A percentile compares a stretch with the other conserved stretches of the same genome.
Conservation (phyloP, 2,888 invertebrate species). For the Unio delphinus region DNA sequence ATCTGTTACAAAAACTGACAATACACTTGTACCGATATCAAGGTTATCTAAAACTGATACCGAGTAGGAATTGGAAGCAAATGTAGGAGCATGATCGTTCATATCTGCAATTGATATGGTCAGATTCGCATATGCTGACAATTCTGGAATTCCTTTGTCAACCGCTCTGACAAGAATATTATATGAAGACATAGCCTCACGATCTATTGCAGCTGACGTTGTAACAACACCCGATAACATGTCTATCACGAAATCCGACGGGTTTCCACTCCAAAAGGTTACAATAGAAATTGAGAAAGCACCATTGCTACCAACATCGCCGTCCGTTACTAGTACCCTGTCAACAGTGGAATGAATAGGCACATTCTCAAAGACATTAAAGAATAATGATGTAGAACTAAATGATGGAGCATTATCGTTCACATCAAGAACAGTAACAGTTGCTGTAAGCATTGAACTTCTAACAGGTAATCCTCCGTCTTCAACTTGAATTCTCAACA, state of each 20-base stretch:
- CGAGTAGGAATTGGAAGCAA: conserved; percentile 33
- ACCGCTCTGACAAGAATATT: conserved; percentile 38
- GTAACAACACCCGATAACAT: conserved; percentile 36
- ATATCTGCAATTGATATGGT: conserved; percentile 51
- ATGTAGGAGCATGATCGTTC: conserved; percentile 62
- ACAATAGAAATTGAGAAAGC: conserved; percentile 35
- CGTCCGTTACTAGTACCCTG: conserved; percentile 46
- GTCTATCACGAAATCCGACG: conserved; percentile 38
- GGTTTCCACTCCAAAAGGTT: conserved; percentile 32
- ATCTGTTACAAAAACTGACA: conserved; percentile 47
- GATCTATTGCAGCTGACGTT: conserved; percentile 37
- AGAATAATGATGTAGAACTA: conserved; percentile 33
- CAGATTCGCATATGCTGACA: conserved; percentile 41
- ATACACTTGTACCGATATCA: conserved; percentile 37
- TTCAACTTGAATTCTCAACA: conserved; percentile 35
- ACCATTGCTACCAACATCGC: conserved; percentile 49
- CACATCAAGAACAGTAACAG: conserved; percentile 49
- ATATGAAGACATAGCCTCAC: conserved; percentile 43
- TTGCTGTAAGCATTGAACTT: conserved; percentile 35
- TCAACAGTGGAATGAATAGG: conserved; percentile 38
- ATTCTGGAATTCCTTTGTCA: conserved; percentile 48
- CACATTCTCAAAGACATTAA: conserved; percentile 52
- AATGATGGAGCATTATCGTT: conserved; percentile 59
- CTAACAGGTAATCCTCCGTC: conserved; percentile 37
- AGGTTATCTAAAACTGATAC: conserved; percentile 47